These are phyloP conservation scores for Ploceus nigricollis DNA, from an alignment of 2,113 vertebrate species.

Conservation along the genomic window DNA sequence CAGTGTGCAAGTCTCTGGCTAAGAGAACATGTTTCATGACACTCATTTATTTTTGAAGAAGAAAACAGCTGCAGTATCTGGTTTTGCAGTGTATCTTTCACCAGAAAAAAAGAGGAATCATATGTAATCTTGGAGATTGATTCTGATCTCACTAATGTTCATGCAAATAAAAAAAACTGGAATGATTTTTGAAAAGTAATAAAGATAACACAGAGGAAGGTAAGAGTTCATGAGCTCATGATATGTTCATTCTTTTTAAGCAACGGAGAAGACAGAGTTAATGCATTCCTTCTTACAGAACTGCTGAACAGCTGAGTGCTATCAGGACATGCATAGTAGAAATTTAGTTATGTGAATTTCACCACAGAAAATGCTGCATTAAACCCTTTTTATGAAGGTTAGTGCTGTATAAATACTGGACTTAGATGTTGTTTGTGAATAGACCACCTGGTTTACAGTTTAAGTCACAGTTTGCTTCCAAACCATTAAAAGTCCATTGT, in stretches of 20 bases:
- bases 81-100: not conserved
- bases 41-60: not conserved
- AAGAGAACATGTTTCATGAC: fast-evolving
- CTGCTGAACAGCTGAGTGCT: not conserved
- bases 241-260: not conserved
- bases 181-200: not conserved
- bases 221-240: not conserved
- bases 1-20: not conserved
- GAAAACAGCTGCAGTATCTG: not conserved
- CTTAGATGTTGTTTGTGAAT: not conserved
- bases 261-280: not conserved
- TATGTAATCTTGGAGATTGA: not conserved
- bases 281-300: not conserved
- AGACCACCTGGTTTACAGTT: not conserved
- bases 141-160: not conserved
- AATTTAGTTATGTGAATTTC: not conserved
- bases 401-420: not conserved
- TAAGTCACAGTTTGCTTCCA: not conserved
- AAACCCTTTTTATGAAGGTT: not conserved
- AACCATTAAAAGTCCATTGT: not conserved
- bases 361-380: not conserved
- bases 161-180: not conserved
- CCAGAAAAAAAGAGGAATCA: not conserved
- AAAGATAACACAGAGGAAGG: not conserved
- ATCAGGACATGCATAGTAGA: not conserved